Evolutionary conservation across 2,113 vertebrate species (phyloP).

Genomic region (Promerops cafer): DNA sequence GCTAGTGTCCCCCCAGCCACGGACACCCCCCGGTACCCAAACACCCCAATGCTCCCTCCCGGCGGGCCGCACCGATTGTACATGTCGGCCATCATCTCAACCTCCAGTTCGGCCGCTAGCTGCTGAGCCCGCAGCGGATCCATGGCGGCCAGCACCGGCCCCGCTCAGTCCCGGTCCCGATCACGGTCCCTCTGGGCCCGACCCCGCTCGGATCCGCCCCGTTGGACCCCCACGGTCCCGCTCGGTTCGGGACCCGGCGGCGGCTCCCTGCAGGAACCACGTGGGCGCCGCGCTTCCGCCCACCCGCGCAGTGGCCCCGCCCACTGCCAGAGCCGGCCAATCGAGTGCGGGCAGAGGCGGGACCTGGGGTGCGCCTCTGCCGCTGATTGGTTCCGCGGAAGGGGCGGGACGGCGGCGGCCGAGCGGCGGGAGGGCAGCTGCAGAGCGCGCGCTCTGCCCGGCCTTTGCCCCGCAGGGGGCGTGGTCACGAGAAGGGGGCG

Average conservation of each 20-base stretch:
- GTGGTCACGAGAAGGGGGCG: accelerated
- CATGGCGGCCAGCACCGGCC: slow-evolving; percentile 67
- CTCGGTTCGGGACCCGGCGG: background rate
- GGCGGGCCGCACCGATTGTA: slow-evolving; percentile 84
- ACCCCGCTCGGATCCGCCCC: background rate
- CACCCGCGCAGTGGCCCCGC: background rate
- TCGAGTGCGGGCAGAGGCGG: accelerated
- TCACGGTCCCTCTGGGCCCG: background rate
- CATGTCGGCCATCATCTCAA: slow-evolving; percentile 99
- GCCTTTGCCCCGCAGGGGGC: background rate
- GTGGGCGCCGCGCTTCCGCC: background rate
- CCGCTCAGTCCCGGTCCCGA: background rate
- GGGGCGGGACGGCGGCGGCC: background rate
- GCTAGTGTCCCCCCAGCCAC: background rate
- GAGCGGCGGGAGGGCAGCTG: too few species aligned
- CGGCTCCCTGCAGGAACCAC: background rate
- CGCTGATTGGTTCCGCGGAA: accelerated
- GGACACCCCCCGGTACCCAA: too few species aligned
- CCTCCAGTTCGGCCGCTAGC: slow-evolving; percentile 92
- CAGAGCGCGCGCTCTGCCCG: background rate
- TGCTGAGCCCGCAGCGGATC: slow-evolving; percentile 93
- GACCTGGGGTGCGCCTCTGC: accelerated
- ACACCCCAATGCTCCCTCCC: background rate
- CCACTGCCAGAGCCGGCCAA: accelerated
- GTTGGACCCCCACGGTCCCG: background rate